phyloP scores from a whole-genome alignment of 2,888 invertebrate genomes.

The Noctua comes region DNA sequence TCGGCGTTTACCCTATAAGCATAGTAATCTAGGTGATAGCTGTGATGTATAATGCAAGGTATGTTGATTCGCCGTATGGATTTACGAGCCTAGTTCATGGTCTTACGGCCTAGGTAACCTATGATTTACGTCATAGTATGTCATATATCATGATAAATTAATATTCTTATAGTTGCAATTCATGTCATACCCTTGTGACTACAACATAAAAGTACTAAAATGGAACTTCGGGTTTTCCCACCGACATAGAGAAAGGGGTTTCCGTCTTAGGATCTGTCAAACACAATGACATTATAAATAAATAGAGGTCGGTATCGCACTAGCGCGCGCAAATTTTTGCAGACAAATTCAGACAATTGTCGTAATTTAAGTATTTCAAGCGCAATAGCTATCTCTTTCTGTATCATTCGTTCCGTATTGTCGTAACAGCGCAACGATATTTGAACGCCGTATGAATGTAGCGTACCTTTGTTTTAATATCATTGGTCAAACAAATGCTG shows the following conservation, averaged over 20 bases:
- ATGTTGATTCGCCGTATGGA: conserved; percentile 26
- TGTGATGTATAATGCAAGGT: conserved; percentile 10
- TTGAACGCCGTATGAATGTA: too few relatives aligned
- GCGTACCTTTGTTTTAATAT: too few relatives aligned
- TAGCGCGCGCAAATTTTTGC: too few relatives aligned
- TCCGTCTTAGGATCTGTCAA: too few relatives aligned
- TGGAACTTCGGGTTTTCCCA: background rate
- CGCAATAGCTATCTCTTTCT: too few relatives aligned
- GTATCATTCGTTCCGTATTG: too few relatives aligned
- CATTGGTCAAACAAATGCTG: background rate
- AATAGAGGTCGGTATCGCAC: too few relatives aligned
- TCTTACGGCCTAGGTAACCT: conserved; percentile 5
- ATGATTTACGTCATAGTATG: conserved; percentile 15
- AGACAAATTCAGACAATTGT: too few relatives aligned
- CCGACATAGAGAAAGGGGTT: background rate
- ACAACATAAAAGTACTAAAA: background rate
- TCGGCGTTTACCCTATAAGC: background rate
- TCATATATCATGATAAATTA: background rate
- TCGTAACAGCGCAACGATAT: too few relatives aligned
- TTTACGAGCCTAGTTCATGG: conserved; percentile 63
- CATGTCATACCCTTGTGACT: background rate
- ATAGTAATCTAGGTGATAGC: conserved; percentile 41
- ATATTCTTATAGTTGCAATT: conserved; percentile 8
- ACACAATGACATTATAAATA: too few relatives aligned
- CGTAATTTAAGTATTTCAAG: too few relatives aligned